Percentiles rank a stretch among this genome's conserved stretches.
phyloP scores from a whole-genome alignment of 2,797 vertebrate species.

The Betta splendens region DNA sequence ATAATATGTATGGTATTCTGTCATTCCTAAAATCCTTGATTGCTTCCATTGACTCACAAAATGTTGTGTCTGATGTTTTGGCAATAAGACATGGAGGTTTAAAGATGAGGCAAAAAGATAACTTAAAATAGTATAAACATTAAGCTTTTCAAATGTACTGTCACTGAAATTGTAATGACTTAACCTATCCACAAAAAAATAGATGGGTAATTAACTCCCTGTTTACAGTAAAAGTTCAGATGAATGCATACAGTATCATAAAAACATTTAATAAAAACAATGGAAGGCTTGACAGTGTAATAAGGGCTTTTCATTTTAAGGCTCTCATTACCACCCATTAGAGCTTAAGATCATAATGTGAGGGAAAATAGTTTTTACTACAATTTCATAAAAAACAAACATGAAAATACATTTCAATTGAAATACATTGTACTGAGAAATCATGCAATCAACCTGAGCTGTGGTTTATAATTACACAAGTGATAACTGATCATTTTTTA shows the following conservation, averaged over 20 bases:
- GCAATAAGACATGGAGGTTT: conserved; percentile 23
- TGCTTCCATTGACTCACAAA: too few species aligned
- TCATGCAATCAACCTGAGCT: neutral
- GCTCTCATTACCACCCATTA: neutral
- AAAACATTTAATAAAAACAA: neutral
- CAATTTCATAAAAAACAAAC: too few species aligned
- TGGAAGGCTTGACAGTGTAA: neutral
- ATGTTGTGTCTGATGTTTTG: too few species aligned
- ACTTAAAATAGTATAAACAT: neutral
- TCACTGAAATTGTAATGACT: conserved; percentile 2
- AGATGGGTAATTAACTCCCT: neutral
- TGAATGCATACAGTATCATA: too few species aligned
- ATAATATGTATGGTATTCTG: too few species aligned
- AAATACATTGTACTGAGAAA: too few species aligned
- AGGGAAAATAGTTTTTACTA: neutral
- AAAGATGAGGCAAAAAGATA: conserved; percentile 14
- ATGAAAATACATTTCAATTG: too few species aligned
- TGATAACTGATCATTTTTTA: neutral
- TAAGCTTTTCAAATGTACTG: neutral
- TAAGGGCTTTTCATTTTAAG: neutral
- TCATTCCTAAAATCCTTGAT: too few species aligned
- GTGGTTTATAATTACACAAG: neutral
- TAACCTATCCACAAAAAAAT: conserved; percentile 11
- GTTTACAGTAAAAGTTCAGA: too few species aligned
- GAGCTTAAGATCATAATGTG: neutral